Evolutionary conservation across 2,797 vertebrate species (phyloP), one percentile per base, ranked within the genome.

Genomic region (Meda fulgida): DNA sequence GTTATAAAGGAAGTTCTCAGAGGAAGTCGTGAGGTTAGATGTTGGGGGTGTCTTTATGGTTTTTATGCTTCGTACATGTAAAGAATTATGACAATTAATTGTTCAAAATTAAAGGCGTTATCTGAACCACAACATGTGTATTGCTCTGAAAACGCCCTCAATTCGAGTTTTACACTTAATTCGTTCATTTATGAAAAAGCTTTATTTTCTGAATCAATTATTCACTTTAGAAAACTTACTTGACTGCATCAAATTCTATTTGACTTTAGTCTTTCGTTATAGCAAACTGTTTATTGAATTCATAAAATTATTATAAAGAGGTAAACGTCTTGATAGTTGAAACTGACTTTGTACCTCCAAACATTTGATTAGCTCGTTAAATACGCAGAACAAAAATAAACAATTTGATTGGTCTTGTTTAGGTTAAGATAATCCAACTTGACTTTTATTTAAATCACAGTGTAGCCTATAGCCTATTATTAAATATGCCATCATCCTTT

Each of bases 211-310:
- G 1, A 2, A 73, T 14, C 11, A 16, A 36, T 19, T 19, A 48
- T 51, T 8, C 1, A 34, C 55, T 29, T 43, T 31, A 13, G n/a
- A 60, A 9, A 8, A 21, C 3, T 40, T 9, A 2, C 16, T 31
- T 43, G 40, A 21, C 14, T 31, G 10, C 23, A 31, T 46, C 26
- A 23, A 31, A 70, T 70, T 70, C 14, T 14, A 18, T 31, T 8
- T 21, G 16, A 60, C 29, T 43, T 51, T 6, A 23, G 14, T 51
- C 29, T 83, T 83, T 83, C 70, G 71, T 83, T 75, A 38, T 3
- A 75, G 29, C 16, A 14, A 75, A 26, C 14, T 26, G 40, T 65
- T 73, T 82, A 48, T 38, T 36, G 7, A 38, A 65, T 83, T 65
- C 4, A 8, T 51, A 51, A 2, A 38, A 75, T 75, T 26, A 26